Base-by-base conservation (phyloP, 2,797 vertebrate species). In the Lophotriccus pileatus region DNA sequence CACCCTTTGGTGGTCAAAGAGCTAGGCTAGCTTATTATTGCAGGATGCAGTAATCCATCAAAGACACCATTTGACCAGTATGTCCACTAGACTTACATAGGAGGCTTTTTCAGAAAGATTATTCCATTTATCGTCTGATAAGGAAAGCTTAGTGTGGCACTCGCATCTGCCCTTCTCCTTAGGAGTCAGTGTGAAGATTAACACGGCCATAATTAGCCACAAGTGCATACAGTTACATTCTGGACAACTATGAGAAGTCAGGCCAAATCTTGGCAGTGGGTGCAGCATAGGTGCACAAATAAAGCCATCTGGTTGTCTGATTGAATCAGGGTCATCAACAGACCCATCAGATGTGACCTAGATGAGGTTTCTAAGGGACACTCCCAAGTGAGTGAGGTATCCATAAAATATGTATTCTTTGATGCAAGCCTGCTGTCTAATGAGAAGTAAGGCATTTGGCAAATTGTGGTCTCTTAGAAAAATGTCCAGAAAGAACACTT, bases 271-370 rank as follows among this genome's bases (percentile, higher is more conserved):
- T 94, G 82, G 58, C 90, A 90, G 91, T 84, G 81, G 41, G 55
- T 89, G 69, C 55, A 93, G 84, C 73, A 88, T 56, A 94, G 92
- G 86, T 93, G 74, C 63, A 84, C 88, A 94, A 70, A 80, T 75
- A 95, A 95, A 94, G 94, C 90, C 90, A 93, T 93, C 92, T 95
- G 93, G 77, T 78, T 97, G 93, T 96, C 93, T 95, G 70, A 95
- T 79, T 87, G 55, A 95, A 96, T 96, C 94, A 95, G 80, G 84
- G 82, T 94, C 94, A 94, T 78, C 89, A 66, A 56, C 49, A 91
- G 70, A 96, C 64, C 80, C 58, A 89, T 95, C 83, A 91, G 77
- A 94, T 84, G 75, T 88, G 93, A 94, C 87, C 83, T 87, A 96
- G 58, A 94, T 94, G 88, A 94, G 63, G 52, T 79, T 67, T 91